phyloP scores from a whole-genome alignment of 64 coral and sea anemone genomes.

The Actinia equina region DNA sequence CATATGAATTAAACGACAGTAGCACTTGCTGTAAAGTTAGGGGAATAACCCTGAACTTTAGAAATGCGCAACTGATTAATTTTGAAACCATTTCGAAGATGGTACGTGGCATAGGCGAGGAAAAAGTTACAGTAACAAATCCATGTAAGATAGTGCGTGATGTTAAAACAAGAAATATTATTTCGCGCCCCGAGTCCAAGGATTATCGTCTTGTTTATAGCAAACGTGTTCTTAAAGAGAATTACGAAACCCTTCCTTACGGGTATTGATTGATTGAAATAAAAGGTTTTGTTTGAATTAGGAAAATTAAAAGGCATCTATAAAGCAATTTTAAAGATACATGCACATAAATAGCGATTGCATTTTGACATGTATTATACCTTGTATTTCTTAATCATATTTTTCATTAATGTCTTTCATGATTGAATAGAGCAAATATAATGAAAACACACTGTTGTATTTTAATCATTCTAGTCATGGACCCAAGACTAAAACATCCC shows the following conservation, averaged over 20 bases:
- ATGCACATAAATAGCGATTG: too few relatives aligned
- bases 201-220: too few relatives aligned
- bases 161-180: not conserved
- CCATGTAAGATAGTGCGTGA: not conserved
- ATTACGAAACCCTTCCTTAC: too few relatives aligned
- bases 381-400: too few relatives aligned
- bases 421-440: too few relatives aligned
- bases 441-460: too few relatives aligned
- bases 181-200: not conserved
- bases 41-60: slow-evolving; percentile 30
- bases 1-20: slow-evolving; percentile 20
- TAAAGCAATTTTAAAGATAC: not conserved
- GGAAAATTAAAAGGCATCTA: not conserved
- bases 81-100: slow-evolving; percentile 20
- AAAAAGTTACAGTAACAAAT: not conserved
- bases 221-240: too few relatives aligned
- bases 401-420: too few relatives aligned
- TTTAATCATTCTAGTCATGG: too few relatives aligned
- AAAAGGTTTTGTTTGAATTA: not conserved
- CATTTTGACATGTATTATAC: too few relatives aligned
- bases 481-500: not conserved
- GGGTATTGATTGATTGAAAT: too few relatives aligned
- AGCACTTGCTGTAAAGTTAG: slow-evolving; percentile 27
- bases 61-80: slow-evolving; percentile 23
- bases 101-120: not conserved